Conservation (phyloP, 2,888 invertebrate species). For the Zonitis immaculata region DNA sequence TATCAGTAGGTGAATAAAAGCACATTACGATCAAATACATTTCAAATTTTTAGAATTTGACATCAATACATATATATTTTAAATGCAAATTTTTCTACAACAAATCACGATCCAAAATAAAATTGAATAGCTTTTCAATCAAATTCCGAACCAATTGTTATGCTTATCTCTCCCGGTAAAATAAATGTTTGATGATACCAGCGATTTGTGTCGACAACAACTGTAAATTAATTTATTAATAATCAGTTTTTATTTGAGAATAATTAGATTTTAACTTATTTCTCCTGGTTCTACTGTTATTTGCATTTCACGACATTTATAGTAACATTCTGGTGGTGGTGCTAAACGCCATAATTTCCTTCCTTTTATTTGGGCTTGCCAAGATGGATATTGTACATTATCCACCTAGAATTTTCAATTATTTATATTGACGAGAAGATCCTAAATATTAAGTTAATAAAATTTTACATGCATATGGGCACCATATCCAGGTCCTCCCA, state of each 20-base stretch:
- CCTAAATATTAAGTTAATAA: too few relatives aligned
- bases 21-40: too few relatives aligned
- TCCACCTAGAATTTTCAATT: slow-evolving; percentile 65
- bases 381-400: slow-evolving; percentile 88
- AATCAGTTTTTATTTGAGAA: neutral
- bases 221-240: slow-evolving; percentile 52
- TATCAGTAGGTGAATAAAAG: too few relatives aligned
- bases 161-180: slow-evolving; percentile 82
- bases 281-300: slow-evolving; percentile 80
- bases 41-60: too few relatives aligned
- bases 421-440: neutral
- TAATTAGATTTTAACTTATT: slow-evolving; percentile 64
- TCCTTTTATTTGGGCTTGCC: slow-evolving; percentile 94
- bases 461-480: slow-evolving; percentile 88
- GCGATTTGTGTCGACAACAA: slow-evolving; percentile 89
- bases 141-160: slow-evolving; percentile 94
- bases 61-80: too few relatives aligned
- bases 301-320: slow-evolving; percentile 63
- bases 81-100: too few relatives aligned
- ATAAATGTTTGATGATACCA: slow-evolving; percentile 95
- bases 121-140: slow-evolving; percentile 64
- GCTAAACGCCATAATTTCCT: slow-evolving; percentile 84
- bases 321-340: slow-evolving; percentile 90
- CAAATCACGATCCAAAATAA: too few relatives aligned
- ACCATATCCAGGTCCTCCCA: slow-evolving; percentile 92